phyloP scores from a whole-genome alignment of 2,113 vertebrate species.

The Nymphicus hollandicus region DNA sequence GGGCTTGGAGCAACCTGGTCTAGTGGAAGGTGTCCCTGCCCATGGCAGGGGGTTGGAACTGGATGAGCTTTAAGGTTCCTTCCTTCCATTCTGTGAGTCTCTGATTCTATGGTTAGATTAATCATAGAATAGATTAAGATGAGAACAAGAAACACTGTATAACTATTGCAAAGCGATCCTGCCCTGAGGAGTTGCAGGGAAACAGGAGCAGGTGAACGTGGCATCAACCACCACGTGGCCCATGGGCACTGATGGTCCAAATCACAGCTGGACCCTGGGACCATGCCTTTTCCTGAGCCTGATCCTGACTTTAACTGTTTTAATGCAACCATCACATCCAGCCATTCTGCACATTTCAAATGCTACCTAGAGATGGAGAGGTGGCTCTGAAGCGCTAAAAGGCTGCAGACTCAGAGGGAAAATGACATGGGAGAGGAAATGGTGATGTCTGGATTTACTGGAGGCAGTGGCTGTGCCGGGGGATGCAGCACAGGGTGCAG shows the following conservation, averaged over 20 bases:
- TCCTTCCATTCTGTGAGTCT: neutral
- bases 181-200: neutral
- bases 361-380: rapidly evolving
- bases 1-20: neutral
- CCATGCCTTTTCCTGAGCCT: rapidly evolving
- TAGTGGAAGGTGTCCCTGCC: neutral
- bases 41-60: rapidly evolving
- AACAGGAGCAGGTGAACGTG: neutral
- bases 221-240: neutral
- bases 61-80: neutral
- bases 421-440: neutral
- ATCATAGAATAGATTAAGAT: neutral
- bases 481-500: neutral
- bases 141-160: neutral
- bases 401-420: neutral
- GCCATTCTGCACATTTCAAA: neutral
- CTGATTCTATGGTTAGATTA: neutral
- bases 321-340: neutral
- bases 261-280: neutral
- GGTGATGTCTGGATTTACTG: rapidly evolving
- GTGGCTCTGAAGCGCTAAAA: neutral
- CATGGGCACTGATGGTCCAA: neutral
- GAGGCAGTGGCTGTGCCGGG: neutral
- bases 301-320: neutral
- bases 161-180: neutral